Percentiles rank a stretch among this genome's conserved stretches.
phyloP scores from a whole-genome alignment of 2,113 vertebrate genomes.

The Gambusia affinis region DNA sequence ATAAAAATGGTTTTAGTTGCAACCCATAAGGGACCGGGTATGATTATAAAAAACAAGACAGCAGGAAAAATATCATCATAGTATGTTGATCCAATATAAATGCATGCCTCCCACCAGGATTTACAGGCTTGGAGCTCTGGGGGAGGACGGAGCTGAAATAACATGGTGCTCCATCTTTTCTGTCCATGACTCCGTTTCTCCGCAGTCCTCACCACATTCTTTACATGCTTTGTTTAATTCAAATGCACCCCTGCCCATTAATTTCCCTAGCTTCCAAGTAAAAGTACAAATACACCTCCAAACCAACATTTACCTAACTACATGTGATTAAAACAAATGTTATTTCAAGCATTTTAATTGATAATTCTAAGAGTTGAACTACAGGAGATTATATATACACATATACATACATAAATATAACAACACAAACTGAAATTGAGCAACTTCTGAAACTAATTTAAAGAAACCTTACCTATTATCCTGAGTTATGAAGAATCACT shows the following conservation, averaged over 20 bases:
- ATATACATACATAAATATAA: too few relatives aligned
- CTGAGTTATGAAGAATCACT: too few relatives aligned
- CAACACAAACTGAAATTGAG: too few relatives aligned
- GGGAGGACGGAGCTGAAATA: slow-evolving; percentile 55
- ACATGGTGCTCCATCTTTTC: slow-evolving; percentile 63
- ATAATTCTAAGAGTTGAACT: slow-evolving; percentile 3
- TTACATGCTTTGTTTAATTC: slow-evolving; percentile 62
- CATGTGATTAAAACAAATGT: slow-evolving; percentile 39
- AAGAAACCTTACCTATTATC: too few relatives aligned
- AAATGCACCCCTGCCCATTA: slow-evolving; percentile 24
- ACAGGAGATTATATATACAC: too few relatives aligned
- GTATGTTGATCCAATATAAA: slow-evolving; percentile 76
- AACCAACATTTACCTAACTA: slow-evolving; percentile 17
- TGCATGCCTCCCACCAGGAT: slow-evolving; percentile 70
- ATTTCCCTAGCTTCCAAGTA: background rate
- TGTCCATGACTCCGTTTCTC: slow-evolving; percentile 35
- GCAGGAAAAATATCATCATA: slow-evolving; percentile 60
- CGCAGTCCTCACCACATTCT: slow-evolving; percentile 52
- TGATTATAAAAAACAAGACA: slow-evolving; percentile 67
- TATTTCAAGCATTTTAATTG: slow-evolving; percentile 15
- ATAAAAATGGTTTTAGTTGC: slow-evolving; percentile 72
- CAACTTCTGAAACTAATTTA: too few relatives aligned
- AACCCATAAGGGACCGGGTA: slow-evolving; percentile 48
- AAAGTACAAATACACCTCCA: slow-evolving; percentile 20
- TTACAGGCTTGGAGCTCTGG: slow-evolving; percentile 56